Conservation (phyloP, 2,888 invertebrate genomes). For the Torymus auratus region DNA sequence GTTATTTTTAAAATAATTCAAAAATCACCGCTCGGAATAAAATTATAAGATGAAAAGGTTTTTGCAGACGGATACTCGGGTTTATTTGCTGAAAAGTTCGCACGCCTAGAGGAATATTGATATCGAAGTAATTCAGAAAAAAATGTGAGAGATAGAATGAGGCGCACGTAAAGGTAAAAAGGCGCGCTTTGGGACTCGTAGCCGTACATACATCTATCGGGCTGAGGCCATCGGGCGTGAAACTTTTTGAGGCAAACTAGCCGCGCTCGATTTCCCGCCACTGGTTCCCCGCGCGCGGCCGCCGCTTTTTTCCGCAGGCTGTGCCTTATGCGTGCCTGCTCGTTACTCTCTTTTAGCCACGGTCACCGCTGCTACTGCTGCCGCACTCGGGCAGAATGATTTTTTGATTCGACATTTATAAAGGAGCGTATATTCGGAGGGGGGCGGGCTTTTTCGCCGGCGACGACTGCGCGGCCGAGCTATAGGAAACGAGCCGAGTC, state of each 20-base stretch:
- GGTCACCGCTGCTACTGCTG: no score
- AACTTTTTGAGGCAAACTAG: neutral
- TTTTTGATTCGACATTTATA: neutral
- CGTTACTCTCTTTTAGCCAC: no score
- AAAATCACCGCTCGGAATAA: no score
- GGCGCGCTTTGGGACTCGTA: neutral
- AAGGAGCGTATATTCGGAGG: neutral
- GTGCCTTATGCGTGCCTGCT: neutral
- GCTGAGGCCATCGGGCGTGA: slow-evolving; percentile 7
- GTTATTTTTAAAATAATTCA: no score
- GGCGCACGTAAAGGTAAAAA: neutral
- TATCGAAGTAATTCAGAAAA: neutral
- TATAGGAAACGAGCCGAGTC: no score
- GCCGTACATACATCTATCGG: neutral
- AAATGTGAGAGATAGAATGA: neutral
- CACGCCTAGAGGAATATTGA: no score
- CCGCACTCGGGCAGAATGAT: neutral
- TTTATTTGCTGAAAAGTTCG: no score
- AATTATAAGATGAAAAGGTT: no score
- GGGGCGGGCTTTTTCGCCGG: no score
- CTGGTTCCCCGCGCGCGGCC: no score
- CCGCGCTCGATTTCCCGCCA: slow-evolving; percentile 18
- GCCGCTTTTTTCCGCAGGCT: neutral
- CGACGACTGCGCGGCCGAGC: no score
- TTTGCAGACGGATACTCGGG: no score